Evolutionary conservation across 2,888 invertebrate genomes (phyloP), one percentile per base, ranked within the genome.

Genomic region (Watsonalla cultraria): DNA sequence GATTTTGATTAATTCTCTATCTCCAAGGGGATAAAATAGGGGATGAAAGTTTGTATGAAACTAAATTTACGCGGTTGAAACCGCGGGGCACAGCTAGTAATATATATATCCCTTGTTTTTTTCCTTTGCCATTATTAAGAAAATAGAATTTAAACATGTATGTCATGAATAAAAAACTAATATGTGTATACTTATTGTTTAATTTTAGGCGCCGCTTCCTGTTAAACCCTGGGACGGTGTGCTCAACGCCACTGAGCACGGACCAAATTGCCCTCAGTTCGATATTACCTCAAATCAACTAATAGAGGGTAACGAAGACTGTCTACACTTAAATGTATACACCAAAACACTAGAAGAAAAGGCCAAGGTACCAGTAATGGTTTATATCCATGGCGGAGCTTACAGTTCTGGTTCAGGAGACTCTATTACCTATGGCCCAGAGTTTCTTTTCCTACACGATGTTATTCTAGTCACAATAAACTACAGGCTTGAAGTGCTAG

Each of bases 331-430:
- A 4, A 87, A 87, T 46, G 69, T 87, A 4, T 86, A 86, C 51
- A 78, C 83, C 5, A 76, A 72, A 60, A 68, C 72, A 5, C 45
- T 80, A 42, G 52, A 61, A 8, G 52, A 57, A 8, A 57, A 54
- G 15, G 63, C 72, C 6, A 74, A 72, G 52, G 60, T 76, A n/a
- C 84, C 89, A 0, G 90, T 89, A 1, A 81, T 90, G 78, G 80
- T 91, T 0, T 90, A 76, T 63, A 79, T 90, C 45, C 86, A 90
- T 55, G 89, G 88, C 5, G 90, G 90, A 1, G 80, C 73, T 7
- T 89, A 75, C 54, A 68, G 76, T 58, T 76, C 76, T 14, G 89
- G 89, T 1, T 82, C 84, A 0, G 86, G 86, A 11, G 70, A 86
- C 51, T 63, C 74, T 6, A 72, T 78, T 0, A 60, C 68, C 1